Evolutionary conservation across 2,888 invertebrate species (phyloP), one percentile per base, ranked within the genome.

Genomic region (Eupithecia subfuscata): DNA sequence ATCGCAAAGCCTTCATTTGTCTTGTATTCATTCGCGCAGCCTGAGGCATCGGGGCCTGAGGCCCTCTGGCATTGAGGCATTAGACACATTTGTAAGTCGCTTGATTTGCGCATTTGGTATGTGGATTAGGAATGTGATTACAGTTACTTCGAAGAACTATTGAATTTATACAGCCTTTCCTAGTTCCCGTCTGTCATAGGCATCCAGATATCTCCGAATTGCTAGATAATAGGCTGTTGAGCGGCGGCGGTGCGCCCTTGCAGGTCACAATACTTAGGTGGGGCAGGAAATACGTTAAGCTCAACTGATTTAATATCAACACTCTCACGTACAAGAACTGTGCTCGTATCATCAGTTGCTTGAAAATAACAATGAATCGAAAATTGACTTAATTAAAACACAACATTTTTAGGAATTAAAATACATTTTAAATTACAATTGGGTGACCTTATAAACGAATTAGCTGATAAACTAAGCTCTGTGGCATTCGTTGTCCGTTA

Each of bases 1-100:
- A 75, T 75, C 77, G 71, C 63, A 69, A 77, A 52, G 48, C 68
- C 45, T 69, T 70, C 77, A 73, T 77, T 77, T 77, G 75, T 77
- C 77, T 77, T 73, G 77, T 70, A 75, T 77, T 73, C 76, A 74
- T 64, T 76, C 74, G 74, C 71, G 69, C 69, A 48, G 52, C 69
- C 43, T 22, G 34, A 73, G 71, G 64, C 75, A 60, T 60, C 60
- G 60, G 22, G 52, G 25, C 60, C 25, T 60, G 25, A 60, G 60
- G 60, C 60, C 12, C 60, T 25, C 60, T 60, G 60, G 60, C 60
- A 72, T 65, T 56, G 73, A 70, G 63, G 48, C n/a, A 73, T 73
- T 70, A 37, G 40, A 43, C 30, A 71, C 74, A 70, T 71, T 71
- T 69, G 65, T 67, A 25, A 22, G n/a, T 70, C 22, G 70, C 63